Base-by-base conservation (phyloP, 2,797 vertebrate genomes). In the Diglossa cyanea region DNA sequence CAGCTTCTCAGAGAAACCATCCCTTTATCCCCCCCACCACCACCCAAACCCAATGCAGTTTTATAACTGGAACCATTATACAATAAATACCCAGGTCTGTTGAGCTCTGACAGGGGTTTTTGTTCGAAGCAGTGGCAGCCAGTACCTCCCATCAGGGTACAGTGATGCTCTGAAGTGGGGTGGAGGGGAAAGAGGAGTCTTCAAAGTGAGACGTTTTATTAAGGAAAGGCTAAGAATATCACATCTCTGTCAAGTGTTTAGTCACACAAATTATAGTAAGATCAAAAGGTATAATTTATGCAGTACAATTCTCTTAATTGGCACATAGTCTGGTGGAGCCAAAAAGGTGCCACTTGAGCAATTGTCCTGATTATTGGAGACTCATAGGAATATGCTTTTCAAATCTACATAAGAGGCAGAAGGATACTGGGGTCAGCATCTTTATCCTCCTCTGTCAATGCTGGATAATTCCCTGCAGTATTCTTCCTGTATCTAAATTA, bases 241-340 rank as follows among this genome's bases (percentile, higher is more conserved):
- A 82, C 88, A 93, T 91, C 86, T 91, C 88, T 92, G 91, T 90
- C 93, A 95, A 96, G 94, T 93, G 77, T 89, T 96, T 96, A 95
- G 94, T 93, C 93, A 91, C 92, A 93, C 83, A 90, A 93, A 96
- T 96, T 91, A 95, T 65, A 90, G 95, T 93, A 73, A 83, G 96
- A 95, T 94, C 92, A 95, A 93, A 97, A 96, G 92, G 88, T 96
- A 72, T 93, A 94, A 97, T 95, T 94, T 96, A 93, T 96, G 79
- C 94, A 90, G 84, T 88, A 91, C 82, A 92, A 13, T 78, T 90
- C 86, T 90, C 94, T 96, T 95, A 96, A 97, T 96, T 95, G 96
- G 86, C 82, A 83, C 45, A 87, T 90, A 65, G 65, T 90, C 79
- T 73, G 78, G 72, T 93, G 67, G 73, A 89, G 84, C 84, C 93